phyloP scores from a whole-genome alignment of 2,797 vertebrate species.

The Rhinichthys osculus region DNA sequence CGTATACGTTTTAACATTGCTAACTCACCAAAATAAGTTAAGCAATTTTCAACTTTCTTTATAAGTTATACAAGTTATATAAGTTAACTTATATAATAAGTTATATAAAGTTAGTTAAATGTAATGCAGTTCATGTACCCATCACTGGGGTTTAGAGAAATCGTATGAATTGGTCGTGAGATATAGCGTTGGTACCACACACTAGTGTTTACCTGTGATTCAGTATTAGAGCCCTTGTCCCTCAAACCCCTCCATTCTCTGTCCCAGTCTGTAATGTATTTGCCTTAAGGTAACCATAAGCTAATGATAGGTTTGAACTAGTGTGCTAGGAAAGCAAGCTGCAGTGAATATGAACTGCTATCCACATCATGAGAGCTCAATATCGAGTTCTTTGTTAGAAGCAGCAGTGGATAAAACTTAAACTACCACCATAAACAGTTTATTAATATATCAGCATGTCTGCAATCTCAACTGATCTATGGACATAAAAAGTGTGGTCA shows the following conservation, averaged over 20 bases:
- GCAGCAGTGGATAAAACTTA: background rate
- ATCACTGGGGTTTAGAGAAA: too few relatives aligned
- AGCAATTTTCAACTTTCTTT: too few relatives aligned
- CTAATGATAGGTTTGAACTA: conserved; percentile 27
- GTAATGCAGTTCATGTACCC: too few relatives aligned
- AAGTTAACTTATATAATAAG: background rate
- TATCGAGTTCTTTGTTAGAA: conserved; percentile 20
- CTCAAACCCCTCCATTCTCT: background rate
- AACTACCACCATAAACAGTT: background rate
- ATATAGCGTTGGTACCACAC: background rate
- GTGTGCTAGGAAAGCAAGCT: conserved; percentile 15
- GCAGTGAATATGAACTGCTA: background rate
- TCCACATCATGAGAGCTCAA: conserved; percentile 19
- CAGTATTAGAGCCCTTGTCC: conserved; percentile 7
- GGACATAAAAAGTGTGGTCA: background rate
- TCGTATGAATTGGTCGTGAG: too few relatives aligned
- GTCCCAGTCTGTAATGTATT: background rate
- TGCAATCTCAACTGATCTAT: background rate
- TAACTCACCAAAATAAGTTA: too few relatives aligned
- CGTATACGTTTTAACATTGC: too few relatives aligned
- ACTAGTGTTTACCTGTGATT: background rate
- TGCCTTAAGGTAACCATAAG: conserved; percentile 26
- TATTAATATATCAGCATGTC: conserved; percentile 19
- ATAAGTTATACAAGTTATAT: background rate
- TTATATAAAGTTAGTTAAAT: background rate